Conservation (phyloP, 2,797 vertebrate species). For the Acanthopagrus latus region DNA sequence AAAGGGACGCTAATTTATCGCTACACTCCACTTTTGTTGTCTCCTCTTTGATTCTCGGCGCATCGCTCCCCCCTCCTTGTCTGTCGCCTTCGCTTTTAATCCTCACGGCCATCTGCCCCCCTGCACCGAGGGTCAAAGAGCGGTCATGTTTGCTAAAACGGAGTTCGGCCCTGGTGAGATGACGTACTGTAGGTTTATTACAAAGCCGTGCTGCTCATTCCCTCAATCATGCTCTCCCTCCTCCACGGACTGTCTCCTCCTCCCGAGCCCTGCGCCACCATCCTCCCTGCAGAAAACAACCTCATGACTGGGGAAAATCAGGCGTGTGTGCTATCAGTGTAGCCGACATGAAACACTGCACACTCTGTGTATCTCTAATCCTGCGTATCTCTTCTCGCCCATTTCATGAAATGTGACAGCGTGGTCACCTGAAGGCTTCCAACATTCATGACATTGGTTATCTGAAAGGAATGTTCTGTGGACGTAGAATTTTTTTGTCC, state of each 20-base stretch:
- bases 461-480: neutral
- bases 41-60: slow-evolving; percentile 42
- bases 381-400: slow-evolving; percentile 3
- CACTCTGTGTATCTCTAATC: neutral
- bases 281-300: slow-evolving; percentile 34
- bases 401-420: slow-evolving; percentile 23
- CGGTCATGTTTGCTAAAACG: slow-evolving; percentile 71
- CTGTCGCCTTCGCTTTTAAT: slow-evolving; percentile 67
- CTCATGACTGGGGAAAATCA: slow-evolving; percentile 56
- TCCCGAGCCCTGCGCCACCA: neutral
- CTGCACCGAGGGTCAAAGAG: slow-evolving; percentile 66
- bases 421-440: slow-evolving; percentile 2
- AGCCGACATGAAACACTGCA: slow-evolving; percentile 31
- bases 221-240: slow-evolving; percentile 14
- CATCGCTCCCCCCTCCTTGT: slow-evolving; percentile 15
- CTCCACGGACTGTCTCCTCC: slow-evolving; percentile 13
- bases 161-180: slow-evolving; percentile 42
- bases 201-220: slow-evolving; percentile 21
- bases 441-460: slow-evolving; percentile 6
- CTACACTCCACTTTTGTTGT: slow-evolving; percentile 41
- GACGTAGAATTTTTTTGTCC: neutral
- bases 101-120: slow-evolving; percentile 73
- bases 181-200: slow-evolving; percentile 32
- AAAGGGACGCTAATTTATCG: slow-evolving; percentile 49
- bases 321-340: slow-evolving; percentile 24